Evolutionary conservation across 2,888 invertebrate species (phyloP).

Genomic region (Synergus japonicus): DNA sequence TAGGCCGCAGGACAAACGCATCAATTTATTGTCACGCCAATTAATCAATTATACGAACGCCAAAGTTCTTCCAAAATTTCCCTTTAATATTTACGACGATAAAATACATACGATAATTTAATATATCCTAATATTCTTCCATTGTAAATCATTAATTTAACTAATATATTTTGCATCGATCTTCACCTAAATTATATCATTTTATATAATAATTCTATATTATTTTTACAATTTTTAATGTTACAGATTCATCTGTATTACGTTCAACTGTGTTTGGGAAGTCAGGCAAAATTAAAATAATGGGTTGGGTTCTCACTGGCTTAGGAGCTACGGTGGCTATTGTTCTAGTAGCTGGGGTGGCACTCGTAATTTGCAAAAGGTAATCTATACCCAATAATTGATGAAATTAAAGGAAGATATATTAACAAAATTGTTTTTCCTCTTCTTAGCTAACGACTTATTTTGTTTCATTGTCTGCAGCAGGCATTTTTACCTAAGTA

Average conservation of each 20-base stretch:
- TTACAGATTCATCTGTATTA: neutral
- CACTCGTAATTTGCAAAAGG: slow-evolving; percentile 70
- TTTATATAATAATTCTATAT: neutral
- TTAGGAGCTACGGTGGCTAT: slow-evolving; percentile 68
- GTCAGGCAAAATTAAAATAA: slow-evolving; percentile 50
- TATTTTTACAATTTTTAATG: neutral
- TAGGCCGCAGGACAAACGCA: neutral
- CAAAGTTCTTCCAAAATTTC: neutral
- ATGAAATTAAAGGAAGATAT: neutral
- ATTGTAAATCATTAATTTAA: no score
- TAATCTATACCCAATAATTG: slow-evolving; percentile 44
- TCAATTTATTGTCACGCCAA: neutral
- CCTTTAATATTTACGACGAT: neutral
- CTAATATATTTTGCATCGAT: no score
- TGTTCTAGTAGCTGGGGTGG: slow-evolving; percentile 65
- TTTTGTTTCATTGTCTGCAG: neutral
- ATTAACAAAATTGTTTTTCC: neutral
- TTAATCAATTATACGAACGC: neutral
- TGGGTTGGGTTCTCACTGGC: slow-evolving; percentile 71
- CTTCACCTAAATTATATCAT: no score
- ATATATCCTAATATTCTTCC: no score
- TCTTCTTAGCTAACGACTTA: neutral
- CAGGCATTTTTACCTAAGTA: slow-evolving; percentile 42
- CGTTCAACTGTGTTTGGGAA: neutral
- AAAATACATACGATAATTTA: no score